A percentile compares a stretch with the other conserved stretches of the same genome.
Evolutionary conservation across 2,113 vertebrate species (phyloP).

Genomic region (Panthera leo): DNA sequence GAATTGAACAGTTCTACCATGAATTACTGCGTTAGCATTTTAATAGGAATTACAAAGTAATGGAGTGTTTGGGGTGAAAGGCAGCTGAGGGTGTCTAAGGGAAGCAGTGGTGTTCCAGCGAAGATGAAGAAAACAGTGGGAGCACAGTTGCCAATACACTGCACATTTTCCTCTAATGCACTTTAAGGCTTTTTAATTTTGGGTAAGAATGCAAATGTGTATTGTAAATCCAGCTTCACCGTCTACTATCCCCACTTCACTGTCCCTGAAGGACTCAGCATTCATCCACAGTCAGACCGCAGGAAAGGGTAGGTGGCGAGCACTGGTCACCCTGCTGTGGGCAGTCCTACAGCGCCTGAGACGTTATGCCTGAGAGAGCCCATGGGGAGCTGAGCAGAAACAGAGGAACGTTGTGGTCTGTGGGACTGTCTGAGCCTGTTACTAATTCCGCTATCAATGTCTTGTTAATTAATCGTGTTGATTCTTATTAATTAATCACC

Average conservation of each 20-base stretch:
- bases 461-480: slow-evolving; percentile 7
- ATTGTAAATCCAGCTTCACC: slow-evolving; percentile 11
- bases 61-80: not conserved
- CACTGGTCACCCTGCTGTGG: not conserved
- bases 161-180: slow-evolving; percentile 72
- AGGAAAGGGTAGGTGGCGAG: not conserved
- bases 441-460: not conserved
- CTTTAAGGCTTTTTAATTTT: slow-evolving; percentile 66
- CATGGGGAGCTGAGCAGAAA: not conserved
- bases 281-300: not conserved
- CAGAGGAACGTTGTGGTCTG: not conserved
- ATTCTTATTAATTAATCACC: slow-evolving; percentile 37
- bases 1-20: not conserved
- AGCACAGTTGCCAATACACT: slow-evolving; percentile 69
- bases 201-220: slow-evolving; percentile 57
- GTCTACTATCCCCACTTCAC: not conserved
- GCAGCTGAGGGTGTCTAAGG: not conserved
- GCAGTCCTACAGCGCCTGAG: not conserved
- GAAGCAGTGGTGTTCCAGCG: not conserved
- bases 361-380: not conserved
- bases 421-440: not conserved
- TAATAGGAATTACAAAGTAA: slow-evolving; percentile 22
- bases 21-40: slow-evolving; percentile 61
- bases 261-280: slow-evolving; percentile 4
- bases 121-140: slow-evolving; percentile 59